Conservation (phyloP, 2,888 invertebrate genomes). For the Drosophila paracracens region DNA sequence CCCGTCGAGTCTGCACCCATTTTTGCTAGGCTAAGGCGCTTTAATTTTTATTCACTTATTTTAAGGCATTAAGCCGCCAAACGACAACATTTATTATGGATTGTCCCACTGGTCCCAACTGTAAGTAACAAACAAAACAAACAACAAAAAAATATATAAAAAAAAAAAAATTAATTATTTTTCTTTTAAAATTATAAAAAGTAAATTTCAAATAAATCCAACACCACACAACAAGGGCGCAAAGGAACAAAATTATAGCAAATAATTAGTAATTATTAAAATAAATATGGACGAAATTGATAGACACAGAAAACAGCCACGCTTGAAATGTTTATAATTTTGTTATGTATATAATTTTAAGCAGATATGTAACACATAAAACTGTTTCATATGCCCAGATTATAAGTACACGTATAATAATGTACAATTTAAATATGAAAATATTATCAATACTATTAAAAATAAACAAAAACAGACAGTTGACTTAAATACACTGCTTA, state of each 20-base stretch:
- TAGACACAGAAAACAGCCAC: slow-evolving; percentile 61
- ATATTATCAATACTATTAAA: slow-evolving; percentile 69
- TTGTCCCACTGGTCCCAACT: slow-evolving; percentile 1
- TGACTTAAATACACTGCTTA: slow-evolving; percentile 37
- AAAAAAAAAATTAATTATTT: slow-evolving; percentile 2
- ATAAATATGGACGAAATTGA: slow-evolving; percentile 63
- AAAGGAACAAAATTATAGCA: slow-evolving; percentile 60
- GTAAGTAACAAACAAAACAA: slow-evolving; percentile 2
- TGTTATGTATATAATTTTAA: slow-evolving; percentile 80
- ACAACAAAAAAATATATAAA: slow-evolving; percentile 5
- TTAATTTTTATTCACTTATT: slow-evolving; percentile 34
- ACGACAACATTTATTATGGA: slow-evolving; percentile 3
- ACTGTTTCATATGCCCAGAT: slow-evolving; percentile 72
- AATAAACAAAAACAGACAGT: slow-evolving; percentile 51
- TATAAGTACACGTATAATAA: slow-evolving; percentile 74
- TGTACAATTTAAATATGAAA: slow-evolving; percentile 74
- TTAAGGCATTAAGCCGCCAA: slow-evolving; percentile 27
- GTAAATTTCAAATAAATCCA: slow-evolving; percentile 3
- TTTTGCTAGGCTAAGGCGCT: slow-evolving; percentile 49
- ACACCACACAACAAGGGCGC: slow-evolving; percentile 26
- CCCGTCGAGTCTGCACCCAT: slow-evolving; percentile 38
- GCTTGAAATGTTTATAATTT: slow-evolving; percentile 79
- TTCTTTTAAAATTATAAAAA: slow-evolving; percentile 13
- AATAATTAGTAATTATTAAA: slow-evolving; percentile 66
- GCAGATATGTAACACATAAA: slow-evolving; percentile 66